Conservation (phyloP, 2,113 vertebrate genomes). For the Trachemys scripta region DNA sequence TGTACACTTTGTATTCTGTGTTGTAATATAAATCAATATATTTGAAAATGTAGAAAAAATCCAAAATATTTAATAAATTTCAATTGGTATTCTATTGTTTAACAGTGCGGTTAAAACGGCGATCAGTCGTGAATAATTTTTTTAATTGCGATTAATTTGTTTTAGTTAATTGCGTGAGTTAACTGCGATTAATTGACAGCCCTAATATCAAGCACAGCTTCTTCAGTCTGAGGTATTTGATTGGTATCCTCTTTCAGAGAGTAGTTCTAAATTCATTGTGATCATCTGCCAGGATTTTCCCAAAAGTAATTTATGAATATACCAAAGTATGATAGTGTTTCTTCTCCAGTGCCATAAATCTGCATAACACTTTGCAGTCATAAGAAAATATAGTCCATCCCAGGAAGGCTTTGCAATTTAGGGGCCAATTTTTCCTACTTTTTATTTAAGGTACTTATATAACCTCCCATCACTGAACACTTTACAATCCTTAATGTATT, state of each 20-base stretch:
- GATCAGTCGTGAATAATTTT: too few relatives aligned
- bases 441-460: not conserved
- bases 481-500: too few relatives aligned
- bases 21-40: too few relatives aligned
- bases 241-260: not conserved
- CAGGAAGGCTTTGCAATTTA: not conserved
- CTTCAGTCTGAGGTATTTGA: not conserved
- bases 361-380: not conserved
- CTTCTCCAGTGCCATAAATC: not conserved
- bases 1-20: too few relatives aligned
- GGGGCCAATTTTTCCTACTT: not conserved
- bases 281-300: not conserved
- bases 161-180: too few relatives aligned
- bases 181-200: too few relatives aligned
- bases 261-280: not conserved
- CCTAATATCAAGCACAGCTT: accelerated
- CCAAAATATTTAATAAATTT: too few relatives aligned
- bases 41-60: too few relatives aligned
- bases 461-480: not conserved
- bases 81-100: too few relatives aligned
- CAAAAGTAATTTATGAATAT: not conserved
- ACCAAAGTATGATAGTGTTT: not conserved
- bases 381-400: not conserved
- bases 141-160: too few relatives aligned
- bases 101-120: too few relatives aligned